Evolutionary conservation across 2,797 vertebrate species (phyloP), one percentile per base, ranked within the genome.

Genomic region (Chromobotia macracanthus): DNA sequence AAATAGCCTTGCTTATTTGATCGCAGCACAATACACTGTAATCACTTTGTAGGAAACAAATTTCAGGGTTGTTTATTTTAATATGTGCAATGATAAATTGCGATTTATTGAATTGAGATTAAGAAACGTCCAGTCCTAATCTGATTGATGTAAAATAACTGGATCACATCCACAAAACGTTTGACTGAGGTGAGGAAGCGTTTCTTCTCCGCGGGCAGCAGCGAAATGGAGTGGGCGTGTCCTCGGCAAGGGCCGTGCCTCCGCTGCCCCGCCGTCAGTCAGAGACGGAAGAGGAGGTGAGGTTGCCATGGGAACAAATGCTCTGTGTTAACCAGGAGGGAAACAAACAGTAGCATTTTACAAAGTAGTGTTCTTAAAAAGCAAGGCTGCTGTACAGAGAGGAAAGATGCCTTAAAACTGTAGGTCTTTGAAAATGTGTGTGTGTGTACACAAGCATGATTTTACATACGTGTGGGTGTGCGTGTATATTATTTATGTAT

Each of bases 261-360:
- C 77, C 38, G 8, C 75, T 63, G 55, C 69, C 70, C 84, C 23
- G 61, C 63, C 70, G 66, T 84, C 89, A 78, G 68, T 86, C 88
- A 90, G 87, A 84, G 83, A 81, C 75, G 79, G 86, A 88, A 88
- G 82, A 88, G 86, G 86, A 91, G 86, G 88, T 87, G 85, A 82
- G 88, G 92, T 94, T 93, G 91, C 92, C 87, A 94, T 94, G 91
- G 93, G 87, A 94, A 94, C 93, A 84, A 88, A 86, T 92, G 89
- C 89, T 90, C 89, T 89, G 91, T 90, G 90, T 93, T 93, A 92
- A 93, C 91, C 90, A 91, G 91, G 90, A 91, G 91, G 91, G 91
- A 92, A 92, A 92, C 92, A 93, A 93, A 93, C 92, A 72, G 69
- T 79, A 58, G 77, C 9, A 2, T 56, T 79, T 79, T 38, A 65